Conservation (phyloP, 2,113 vertebrate species). For the Coryphaenoides rupestris region DNA sequence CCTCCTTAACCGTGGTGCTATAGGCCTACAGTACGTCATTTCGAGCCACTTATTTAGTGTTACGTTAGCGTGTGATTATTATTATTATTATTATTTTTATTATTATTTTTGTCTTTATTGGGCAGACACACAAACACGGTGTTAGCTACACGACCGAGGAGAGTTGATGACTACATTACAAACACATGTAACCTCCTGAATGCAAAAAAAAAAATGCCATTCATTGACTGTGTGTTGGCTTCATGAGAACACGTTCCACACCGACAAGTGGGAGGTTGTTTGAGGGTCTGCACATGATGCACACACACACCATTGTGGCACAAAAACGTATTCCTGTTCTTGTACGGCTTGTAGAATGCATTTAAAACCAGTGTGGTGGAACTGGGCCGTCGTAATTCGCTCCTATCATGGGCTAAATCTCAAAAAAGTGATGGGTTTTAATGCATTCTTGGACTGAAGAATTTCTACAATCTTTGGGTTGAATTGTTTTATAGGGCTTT, state of each 20-base stretch:
- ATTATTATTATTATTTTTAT: too few relatives aligned
- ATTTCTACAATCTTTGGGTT: conserved; percentile 73
- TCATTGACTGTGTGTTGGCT: conserved; percentile 73
- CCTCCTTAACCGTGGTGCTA: conserved; percentile 22
- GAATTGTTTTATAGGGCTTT: conserved; percentile 77
- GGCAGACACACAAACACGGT: too few relatives aligned
- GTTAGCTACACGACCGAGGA: background rate
- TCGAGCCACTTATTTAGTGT: background rate
- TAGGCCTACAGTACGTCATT: conserved; percentile 15
- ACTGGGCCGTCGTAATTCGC: background rate
- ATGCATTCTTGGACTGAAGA: conserved; percentile 76
- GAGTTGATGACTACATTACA: conserved; percentile 29
- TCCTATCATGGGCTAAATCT: conserved; percentile 9
- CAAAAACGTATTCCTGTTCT: too few relatives aligned
- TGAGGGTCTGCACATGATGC: conserved; percentile 33
- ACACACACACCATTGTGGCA: too few relatives aligned
- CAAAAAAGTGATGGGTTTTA: conserved; percentile 34
- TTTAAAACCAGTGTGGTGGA: conserved; percentile 57
- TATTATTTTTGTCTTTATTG: conserved; percentile 19
- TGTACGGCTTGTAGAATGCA: conserved; percentile 44
- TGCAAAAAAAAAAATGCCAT: conserved; percentile 66
- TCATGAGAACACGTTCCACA: conserved; percentile 15
- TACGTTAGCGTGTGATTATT: background rate
- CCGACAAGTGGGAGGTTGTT: conserved; percentile 21
- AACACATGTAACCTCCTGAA: conserved; percentile 51